Base-by-base conservation (phyloP, 2,888 invertebrate genomes). In the Loripinus fragilis region DNA sequence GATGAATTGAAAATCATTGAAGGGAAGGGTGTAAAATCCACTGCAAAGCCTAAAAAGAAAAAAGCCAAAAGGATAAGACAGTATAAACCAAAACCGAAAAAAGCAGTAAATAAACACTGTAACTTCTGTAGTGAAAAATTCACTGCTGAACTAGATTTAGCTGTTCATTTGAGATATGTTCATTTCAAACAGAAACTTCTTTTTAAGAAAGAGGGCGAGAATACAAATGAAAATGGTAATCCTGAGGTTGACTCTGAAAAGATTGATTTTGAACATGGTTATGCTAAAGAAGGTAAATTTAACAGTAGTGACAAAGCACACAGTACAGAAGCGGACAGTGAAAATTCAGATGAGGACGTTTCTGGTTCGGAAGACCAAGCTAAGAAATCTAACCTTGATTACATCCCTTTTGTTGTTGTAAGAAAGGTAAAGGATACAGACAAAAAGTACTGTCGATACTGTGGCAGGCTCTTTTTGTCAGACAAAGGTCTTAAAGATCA, bases 401-500 rank as follows among this genome's bases (percentile, higher is more conserved):
- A 2, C 25, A 28, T n/a, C 2, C 23, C 55, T 25, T 10, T 55
- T 55, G 55, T 55, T 55, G 23, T 55, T n/a, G 55, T 55, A 10
- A 55, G 55, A 28, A 55, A 55, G 25, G 55, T 55, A 2, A n/a
- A 23, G 12, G 55, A 55, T 8, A n/a, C 15, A 23, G 55, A 55
- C 15, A 55, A 55, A 25, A 55, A 23, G 28, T 25, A 28, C 55
- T 55, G 55, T 55, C 55, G 25, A 25, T 55, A 25, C 28, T 55
- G 55, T 28, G 3, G 23, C 1, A 55, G 25, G 55, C 7, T 55
- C 8, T 55, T 55, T 15, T 25, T 55, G 7, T 55, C 55, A 3
- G 28, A 55, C 28, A 55, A 55, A 28, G 55, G 55, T 25, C 7
- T 55, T 5, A 55, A 55, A 55, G 55, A 55, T 3, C 55, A 55